These are phyloP conservation scores for human (Homo sapiens) DNA, from an alignment of 2,113 vertebrate genomes.

Conservation along the genomic window GRCh38 chr15:81355501-81356000, in stretches of 20 bases:
- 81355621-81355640: background rate
- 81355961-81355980: background rate
- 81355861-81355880: background rate
- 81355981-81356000: background rate
- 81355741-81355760: constrained; percentile 97
- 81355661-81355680: background rate
- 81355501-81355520: background rate
- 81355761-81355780: constrained; percentile 93
- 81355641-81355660: accelerated
- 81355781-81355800: background rate
- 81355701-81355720: constrained; percentile 70
- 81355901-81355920: background rate
- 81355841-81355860: too few relatives aligned
- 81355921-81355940: background rate
- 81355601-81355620: background rate
- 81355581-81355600: accelerated
- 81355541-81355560: accelerated
- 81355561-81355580: accelerated
- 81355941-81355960: background rate
- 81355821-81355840: background rate
- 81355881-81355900: background rate
- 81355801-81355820: accelerated
- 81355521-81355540: accelerated
- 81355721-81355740: constrained; percentile 95
- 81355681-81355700: background rate